phyloP scores from a whole-genome alignment of 30 jellyfish, hydroid and myxozoan genomes.

The Cassiopea andromeda region DNA sequence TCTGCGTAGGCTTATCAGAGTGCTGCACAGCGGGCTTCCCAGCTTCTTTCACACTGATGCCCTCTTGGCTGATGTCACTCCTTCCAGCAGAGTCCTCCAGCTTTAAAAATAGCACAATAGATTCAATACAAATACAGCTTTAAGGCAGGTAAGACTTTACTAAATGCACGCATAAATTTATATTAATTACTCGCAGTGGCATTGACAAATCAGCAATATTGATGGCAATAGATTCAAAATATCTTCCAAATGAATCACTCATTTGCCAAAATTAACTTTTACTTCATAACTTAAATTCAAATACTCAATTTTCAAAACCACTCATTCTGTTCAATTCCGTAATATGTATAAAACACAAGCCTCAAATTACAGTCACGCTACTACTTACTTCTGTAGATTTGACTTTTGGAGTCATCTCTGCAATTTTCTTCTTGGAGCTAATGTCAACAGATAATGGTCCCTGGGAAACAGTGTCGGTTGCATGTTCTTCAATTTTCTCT shows the following conservation, averaged over 20 bases:
- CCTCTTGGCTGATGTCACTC: neutral
- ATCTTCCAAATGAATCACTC: no score
- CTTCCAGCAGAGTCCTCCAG: neutral
- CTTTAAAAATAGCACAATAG: neutral
- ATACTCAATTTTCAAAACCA: no score
- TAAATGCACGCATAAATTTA: no score
- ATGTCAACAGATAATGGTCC: neutral
- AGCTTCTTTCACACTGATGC: neutral
- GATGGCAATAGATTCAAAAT: no score
- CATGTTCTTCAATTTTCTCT: conserved; percentile 25
- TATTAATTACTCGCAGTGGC: no score
- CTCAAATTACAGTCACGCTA: neutral
- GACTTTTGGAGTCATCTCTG: neutral
- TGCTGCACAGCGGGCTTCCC: conserved; percentile 7
- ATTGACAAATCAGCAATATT: no score
- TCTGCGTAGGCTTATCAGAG: conserved; percentile 26
- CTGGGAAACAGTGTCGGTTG: neutral
- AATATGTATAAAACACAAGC: neutral
- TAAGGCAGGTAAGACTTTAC: no score
- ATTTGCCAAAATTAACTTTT: no score
- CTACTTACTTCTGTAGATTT: neutral
- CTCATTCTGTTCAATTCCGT: neutral
- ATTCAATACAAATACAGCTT: neutral
- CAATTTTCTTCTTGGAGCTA: neutral
- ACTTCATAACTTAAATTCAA: no score